A percentile compares a stretch with the other conserved stretches of the same genome.
These are phyloP conservation scores for Ceratotherium simum DNA, from an alignment of 2,113 vertebrate genomes.

Conservation along the genomic window DNA sequence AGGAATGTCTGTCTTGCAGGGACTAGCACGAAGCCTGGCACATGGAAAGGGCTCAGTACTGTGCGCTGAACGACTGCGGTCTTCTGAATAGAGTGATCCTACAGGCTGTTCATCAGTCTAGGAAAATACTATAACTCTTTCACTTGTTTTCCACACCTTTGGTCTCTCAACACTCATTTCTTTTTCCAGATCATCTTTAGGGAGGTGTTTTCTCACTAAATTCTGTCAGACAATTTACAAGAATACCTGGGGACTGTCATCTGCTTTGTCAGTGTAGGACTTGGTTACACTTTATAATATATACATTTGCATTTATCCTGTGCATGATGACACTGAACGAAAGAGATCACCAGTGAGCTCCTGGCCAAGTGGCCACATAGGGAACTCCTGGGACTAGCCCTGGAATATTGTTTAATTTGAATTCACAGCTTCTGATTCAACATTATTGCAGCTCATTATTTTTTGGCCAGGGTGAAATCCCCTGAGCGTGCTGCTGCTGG, in stretches of 20 bases:
- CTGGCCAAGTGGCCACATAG: not conserved
- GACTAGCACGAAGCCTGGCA: not conserved
- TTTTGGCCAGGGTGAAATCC: not conserved
- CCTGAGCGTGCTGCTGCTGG: not conserved
- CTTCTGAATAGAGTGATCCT: not conserved
- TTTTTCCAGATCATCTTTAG: not conserved
- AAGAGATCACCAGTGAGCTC: not conserved
- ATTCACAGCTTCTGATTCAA: not conserved
- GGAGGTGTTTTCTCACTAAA: conserved; percentile 17
- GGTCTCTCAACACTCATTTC: not conserved
- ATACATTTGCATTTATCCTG: not conserved
- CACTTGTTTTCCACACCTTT: conserved; percentile 6
- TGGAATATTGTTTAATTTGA: not conserved
- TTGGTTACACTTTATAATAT: not conserved
- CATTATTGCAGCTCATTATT: not conserved
- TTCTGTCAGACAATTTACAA: not conserved
- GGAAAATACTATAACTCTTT: not conserved
- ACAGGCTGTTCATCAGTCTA: not conserved
- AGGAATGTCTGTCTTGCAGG: not conserved
- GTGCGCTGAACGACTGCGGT: not conserved
- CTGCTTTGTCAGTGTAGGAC: not conserved
- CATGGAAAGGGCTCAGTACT: not conserved
- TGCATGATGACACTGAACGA: not conserved
- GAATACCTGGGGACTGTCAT: not conserved
- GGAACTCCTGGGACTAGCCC: not conserved